phyloP scores from a whole-genome alignment of 2,888 invertebrate species.

The Athalia cordata region DNA sequence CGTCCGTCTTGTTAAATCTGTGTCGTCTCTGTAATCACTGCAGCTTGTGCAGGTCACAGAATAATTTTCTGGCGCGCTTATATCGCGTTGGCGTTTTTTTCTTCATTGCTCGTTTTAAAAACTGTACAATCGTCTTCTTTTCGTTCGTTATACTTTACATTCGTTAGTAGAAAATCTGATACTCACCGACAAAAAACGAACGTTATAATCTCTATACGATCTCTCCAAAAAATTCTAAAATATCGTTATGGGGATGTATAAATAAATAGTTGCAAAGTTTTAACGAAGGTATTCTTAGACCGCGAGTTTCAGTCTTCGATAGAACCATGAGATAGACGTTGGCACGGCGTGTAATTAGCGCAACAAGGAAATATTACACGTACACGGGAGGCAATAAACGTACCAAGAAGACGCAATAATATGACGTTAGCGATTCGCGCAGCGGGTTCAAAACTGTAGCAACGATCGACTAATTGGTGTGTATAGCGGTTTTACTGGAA shows the following conservation, averaged over 20 bases:
- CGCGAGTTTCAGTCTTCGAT: background rate
- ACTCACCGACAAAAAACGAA: no score
- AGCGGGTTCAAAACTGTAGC: slow-evolving; percentile 18
- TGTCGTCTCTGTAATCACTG: slow-evolving; percentile 49
- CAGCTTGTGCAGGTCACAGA: no score
- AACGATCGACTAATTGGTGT: slow-evolving; percentile 41
- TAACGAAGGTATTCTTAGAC: slow-evolving; percentile 8
- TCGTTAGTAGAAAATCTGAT: no score
- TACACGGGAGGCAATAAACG: slow-evolving; percentile 27
- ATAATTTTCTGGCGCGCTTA: no score
- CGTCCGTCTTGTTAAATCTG: slow-evolving; percentile 68
- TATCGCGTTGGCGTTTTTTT: no score
- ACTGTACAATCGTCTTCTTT: no score
- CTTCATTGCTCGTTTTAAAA: no score
- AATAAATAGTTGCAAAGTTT: background rate
- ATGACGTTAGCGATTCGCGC: slow-evolving; percentile 36
- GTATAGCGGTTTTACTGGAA: slow-evolving; percentile 3
- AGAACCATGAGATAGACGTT: background rate
- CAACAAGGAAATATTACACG: slow-evolving; percentile 17
- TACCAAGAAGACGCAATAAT: slow-evolving; percentile 13
- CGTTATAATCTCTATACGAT: no score
- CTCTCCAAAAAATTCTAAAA: no score
- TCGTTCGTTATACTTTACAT: no score
- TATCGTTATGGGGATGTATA: no score
- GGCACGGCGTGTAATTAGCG: slow-evolving; percentile 16